Evolutionary conservation across 2,113 vertebrate species (phyloP).

Genomic region (Procavia capensis): DNA sequence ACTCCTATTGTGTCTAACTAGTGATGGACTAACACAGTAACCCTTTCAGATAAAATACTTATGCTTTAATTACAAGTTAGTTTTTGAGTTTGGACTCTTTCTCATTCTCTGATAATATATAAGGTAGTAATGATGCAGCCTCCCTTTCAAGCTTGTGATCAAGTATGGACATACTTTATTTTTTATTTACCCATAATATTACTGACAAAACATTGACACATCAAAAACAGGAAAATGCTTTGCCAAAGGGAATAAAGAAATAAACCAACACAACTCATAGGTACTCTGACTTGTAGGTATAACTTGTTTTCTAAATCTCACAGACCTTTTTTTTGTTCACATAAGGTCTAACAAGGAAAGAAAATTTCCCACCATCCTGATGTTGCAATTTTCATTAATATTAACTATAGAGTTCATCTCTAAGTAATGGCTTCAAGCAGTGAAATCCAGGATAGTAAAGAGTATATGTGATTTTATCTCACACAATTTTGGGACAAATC

Average conservation of each 20-base stretch:
- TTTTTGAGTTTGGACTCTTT: no score
- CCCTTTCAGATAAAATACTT: neutral
- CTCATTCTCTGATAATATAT: neutral
- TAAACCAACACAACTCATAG: neutral
- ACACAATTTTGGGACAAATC: neutral
- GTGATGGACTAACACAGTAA: conserved; percentile 5
- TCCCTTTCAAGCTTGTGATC: neutral
- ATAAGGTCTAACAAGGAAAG: neutral
- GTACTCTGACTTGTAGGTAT: neutral
- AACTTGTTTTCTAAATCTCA: neutral
- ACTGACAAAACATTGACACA: neutral
- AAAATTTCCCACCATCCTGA: neutral
- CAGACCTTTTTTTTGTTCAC: neutral
- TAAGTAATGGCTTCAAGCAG: neutral
- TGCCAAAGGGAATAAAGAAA: conserved; percentile 19
- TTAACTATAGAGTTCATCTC: neutral
- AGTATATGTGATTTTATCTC: neutral
- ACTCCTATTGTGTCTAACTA: conserved; percentile 23
- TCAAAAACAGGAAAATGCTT: neutral
- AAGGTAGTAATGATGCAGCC: neutral
- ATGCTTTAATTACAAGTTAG: conserved; percentile 28
- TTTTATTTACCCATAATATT: neutral
- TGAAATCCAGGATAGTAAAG: neutral
- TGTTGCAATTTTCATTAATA: neutral
- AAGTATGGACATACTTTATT: neutral